These are phyloP conservation scores for Malacoctenus gilli DNA, from an alignment of 2,797 vertebrate species.

Conservation along the genomic window DNA sequence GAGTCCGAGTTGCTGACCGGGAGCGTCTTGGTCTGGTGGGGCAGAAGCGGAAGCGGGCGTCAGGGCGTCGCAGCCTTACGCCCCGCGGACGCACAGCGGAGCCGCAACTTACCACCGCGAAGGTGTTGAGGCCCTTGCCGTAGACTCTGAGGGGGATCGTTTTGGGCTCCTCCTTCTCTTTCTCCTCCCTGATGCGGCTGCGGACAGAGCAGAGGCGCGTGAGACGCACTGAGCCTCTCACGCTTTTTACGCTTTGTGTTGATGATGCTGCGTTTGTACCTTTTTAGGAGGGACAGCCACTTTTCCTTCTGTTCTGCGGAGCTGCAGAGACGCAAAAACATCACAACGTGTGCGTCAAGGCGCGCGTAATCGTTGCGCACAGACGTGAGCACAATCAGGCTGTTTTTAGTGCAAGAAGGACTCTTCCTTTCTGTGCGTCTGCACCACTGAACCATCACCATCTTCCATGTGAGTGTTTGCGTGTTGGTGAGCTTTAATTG, in stretches of 20 bases:
- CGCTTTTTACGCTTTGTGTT: not conserved
- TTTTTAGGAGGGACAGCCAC: conserved; percentile 84
- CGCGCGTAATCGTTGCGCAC: too few relatives aligned
- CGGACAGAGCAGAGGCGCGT: not conserved
- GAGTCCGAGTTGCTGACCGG: conserved; percentile 90
- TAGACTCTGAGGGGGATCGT: conserved; percentile 92
- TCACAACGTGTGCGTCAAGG: too few relatives aligned
- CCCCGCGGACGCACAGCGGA: not conserved
- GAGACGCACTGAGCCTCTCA: not conserved
- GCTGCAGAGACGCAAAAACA: conserved; percentile 74
- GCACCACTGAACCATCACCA: too few relatives aligned
- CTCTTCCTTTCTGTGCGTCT: too few relatives aligned
- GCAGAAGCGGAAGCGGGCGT: not conserved
- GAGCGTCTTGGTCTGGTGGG: conserved; percentile 87
- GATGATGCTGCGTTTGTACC: conserved; percentile 62
- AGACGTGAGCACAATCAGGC: too few relatives aligned
- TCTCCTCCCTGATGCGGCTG: conserved; percentile 92
- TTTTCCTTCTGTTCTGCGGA: conserved; percentile 84
- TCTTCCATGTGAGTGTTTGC: too few relatives aligned
- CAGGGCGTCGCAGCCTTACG: not conserved
- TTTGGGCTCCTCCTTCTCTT: conserved; percentile 91
- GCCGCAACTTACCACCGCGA: conserved; percentile 86
- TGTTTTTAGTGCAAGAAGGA: too few relatives aligned
- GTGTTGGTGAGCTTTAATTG: too few relatives aligned
- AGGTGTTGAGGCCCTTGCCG: conserved; percentile 89